Base-by-base conservation (phyloP, 2,113 vertebrate species). In the Lanius ludovicianus region DNA sequence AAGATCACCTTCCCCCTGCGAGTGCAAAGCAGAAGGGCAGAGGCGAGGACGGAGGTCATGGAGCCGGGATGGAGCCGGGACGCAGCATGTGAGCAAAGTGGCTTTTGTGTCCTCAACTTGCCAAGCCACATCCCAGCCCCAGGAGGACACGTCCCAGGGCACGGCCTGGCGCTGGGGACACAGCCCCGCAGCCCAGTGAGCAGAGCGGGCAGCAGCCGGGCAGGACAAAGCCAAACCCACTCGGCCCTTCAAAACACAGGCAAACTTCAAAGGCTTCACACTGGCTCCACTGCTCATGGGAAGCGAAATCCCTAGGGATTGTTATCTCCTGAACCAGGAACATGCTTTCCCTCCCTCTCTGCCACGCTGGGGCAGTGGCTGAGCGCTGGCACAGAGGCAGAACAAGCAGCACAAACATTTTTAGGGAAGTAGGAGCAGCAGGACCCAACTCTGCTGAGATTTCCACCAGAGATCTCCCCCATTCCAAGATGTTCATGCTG, bases 91-190 rank as follows among this genome's bases (percentile, higher is more conserved):
- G 35, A 86, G 46, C n/a, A 21, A 62, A 79, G 31, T 8, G n/a
- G 39, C 25, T 50, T 76, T 56, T 42, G 50, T 47, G 59, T 52
- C 63, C 77, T 69, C 65, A 71, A 0, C 0, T 4, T 15, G 28
- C 56, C 53, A 62, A 81, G 77, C 41, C 13, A 1, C 2, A 13
- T 8, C 63, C 44, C 80, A 35, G 69, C 30, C 73, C 60, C 52
- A 27, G 86, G 37, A 27, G 86, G 37, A 39, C 89, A 65, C 4
- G 1, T 56, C 69, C 41, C 78, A 41, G 30, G 2, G 1, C 1
- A 3, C 1, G 4, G 42, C 60, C 55, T 8, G 6, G 11, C 0
- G 0, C 3, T 5, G 0, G 74, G 60, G 52, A 49, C 79, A 63
- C 70, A 28, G 49, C 4, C 6, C 33, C 28, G 6, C 27, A 24